phyloP scores from a whole-genome alignment of 2,797 vertebrate genomes.

The Chelon auratus region DNA sequence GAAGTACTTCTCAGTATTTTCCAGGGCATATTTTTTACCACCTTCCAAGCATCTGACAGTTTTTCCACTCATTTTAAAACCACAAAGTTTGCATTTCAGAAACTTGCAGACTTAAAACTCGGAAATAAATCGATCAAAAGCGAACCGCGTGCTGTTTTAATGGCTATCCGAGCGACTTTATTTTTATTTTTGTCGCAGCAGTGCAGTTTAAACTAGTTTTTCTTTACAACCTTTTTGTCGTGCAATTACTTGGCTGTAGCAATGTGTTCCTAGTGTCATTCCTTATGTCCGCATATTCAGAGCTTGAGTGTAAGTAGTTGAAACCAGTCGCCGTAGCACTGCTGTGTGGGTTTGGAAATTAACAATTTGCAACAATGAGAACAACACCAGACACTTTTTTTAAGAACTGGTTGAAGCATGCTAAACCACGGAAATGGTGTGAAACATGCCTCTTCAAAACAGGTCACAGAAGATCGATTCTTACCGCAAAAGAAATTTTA shows the following conservation, averaged over 20 bases:
- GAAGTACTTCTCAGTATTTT: background rate
- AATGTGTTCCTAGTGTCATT: too few relatives aligned
- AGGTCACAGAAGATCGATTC: background rate
- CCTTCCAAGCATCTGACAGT: conserved; percentile 1
- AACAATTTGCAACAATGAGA: background rate
- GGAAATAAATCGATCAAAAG: conserved; percentile 13
- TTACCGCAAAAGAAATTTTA: too few relatives aligned
- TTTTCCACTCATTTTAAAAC: conserved; percentile 40
- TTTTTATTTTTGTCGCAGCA: background rate
- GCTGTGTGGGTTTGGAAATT: background rate
- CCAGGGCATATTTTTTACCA: background rate
- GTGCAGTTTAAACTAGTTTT: background rate
- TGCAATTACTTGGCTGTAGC: background rate
- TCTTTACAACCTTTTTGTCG: background rate
- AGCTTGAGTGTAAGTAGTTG: background rate
- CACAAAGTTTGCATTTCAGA: conserved; percentile 16
- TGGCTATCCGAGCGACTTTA: background rate
- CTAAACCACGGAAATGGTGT: background rate
- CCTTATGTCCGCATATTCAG: background rate
- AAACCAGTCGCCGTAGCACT: background rate
- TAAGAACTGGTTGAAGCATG: background rate
- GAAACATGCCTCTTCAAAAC: background rate
- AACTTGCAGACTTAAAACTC: conserved; percentile 41
- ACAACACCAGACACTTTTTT: background rate
- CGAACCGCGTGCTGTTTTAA: background rate